Base-by-base conservation (phyloP, 2,888 invertebrate genomes). In the Sesia apiformis region DNA sequence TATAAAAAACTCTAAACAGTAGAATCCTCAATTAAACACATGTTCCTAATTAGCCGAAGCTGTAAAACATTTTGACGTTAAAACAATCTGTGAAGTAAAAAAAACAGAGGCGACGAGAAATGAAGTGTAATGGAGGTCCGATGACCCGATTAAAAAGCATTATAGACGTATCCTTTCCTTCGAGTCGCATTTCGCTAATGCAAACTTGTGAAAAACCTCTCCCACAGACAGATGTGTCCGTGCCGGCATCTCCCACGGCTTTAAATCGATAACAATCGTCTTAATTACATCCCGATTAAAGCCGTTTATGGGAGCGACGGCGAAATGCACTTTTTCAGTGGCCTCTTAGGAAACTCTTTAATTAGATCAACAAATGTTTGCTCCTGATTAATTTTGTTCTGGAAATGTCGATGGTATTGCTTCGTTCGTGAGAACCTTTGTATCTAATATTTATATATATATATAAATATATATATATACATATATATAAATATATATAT, bases 241-340 rank as follows among this genome's bases (percentile, higher is more conserved):
- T 65, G 69, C 61, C 63, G 70, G 73, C 65, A 68, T 72, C 66
- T 68, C 65, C 63, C 63, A 65, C 63, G 68, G 67, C 60, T 57
- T 57, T 67, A 66, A 75, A 74, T 70, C 76, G 76, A 75, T 77
- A 69, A 74, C 73, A 75, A 79, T 78, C 76, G 72, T 60, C 67
- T 76, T 80, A 81, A 81, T 82, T 77, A 74, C 66, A 56, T 63
- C 59, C 63, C 78, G 77, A 77, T 80, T 79, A 78, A 70, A 66
- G 62, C 62, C 76, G 76, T 76, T 77, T 79, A 78, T 70, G 71
- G 73, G 50, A 59, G 64, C 63, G 68, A 68, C 65, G 58, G 70
- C 70, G 78, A 77, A 79, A 78, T 72, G 63, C 61, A 60, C 65
- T 60, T 50, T 60, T 63, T 63, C 58, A 60, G 63, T 52, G 38